Base-by-base conservation (phyloP, 2,797 vertebrate genomes). In the Cetoscarus ocellatus region DNA sequence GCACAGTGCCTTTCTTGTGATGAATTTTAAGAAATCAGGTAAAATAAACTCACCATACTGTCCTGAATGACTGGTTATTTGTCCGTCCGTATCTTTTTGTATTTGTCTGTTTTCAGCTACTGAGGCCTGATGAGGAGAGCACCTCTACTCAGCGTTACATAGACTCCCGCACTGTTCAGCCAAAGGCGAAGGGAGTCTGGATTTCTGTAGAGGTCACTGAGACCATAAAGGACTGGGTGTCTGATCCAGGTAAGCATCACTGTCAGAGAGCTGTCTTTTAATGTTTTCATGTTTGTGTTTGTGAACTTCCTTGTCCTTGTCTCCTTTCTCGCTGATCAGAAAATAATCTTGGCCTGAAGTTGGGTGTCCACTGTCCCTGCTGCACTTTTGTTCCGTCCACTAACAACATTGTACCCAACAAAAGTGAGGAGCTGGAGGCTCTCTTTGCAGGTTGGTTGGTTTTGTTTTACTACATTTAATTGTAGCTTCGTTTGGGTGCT, bases 331-430 rank as follows among this genome's bases (percentile, higher is more conserved):
- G 1, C 55, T 61, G 3, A 51, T 43, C 83, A 96, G 95, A 94
- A 68, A 95, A 89, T 58, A 96, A 96, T 72, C 85, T 94, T 7
- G 95, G 95, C n/a, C 75, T 96, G 67, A 95, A 94, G 84, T 72
- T 96, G 67, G 94, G 95, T 0, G 89, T 96, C 59, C 95, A 96
- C 88, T 96, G 95, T 88, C 94, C 95, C 11, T 96, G 95, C 85
- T 96, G 95, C 83, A 96, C 94, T 42, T 96, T 96, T 15, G 63
- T 96, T 59, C 94, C 95, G 0, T 93, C 95, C 80, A 94, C 94
- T 67, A 96, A 95, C 89, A 96, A 94, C 80, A 96, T 96, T 0
- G 87, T 95, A 50, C 92, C 93, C 69, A 96, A 96, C 80, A 94
- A 95, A 87, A 96, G 93, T 10, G 95, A 96, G 77, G 94, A 95